Evolutionary conservation across 2,113 vertebrate genomes (phyloP).

Genomic region (Ammospiza nelsoni): DNA sequence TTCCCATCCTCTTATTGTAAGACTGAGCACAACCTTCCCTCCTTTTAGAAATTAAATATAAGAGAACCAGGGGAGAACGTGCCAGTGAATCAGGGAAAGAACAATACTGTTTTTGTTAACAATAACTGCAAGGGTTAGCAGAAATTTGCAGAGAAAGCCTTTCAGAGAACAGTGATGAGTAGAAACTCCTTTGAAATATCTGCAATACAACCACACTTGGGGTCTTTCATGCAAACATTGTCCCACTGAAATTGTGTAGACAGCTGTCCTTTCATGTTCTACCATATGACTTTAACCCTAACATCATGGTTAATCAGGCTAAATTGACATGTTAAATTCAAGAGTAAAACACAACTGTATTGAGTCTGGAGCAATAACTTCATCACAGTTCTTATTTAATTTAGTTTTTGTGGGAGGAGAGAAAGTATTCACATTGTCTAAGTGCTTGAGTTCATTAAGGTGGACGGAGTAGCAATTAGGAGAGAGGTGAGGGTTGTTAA

Average conservation of each 20-base stretch:
- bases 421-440: not conserved
- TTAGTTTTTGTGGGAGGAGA: not conserved
- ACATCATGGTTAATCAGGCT: not conserved
- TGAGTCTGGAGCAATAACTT: not conserved
- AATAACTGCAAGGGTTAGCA: not conserved
- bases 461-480: not conserved
- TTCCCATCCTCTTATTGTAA: not conserved
- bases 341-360: not conserved
- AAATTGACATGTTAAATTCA: not conserved
- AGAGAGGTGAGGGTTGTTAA: not conserved
- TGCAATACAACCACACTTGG: not conserved
- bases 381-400: not conserved
- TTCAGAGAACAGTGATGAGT: not conserved
- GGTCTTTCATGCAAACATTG: not conserved
- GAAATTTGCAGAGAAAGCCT: not conserved
- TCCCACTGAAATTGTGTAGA: not conserved
- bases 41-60: not conserved
- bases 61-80: not conserved
- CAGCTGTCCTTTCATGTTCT: not conserved
- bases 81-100: not conserved
- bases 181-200: not conserved
- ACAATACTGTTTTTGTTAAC: not conserved
- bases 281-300: not conserved
- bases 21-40: not conserved
- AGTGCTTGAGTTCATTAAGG: not conserved